Conservation (phyloP, 1,140 invertebrate species). For the Atta colombica region DNA sequence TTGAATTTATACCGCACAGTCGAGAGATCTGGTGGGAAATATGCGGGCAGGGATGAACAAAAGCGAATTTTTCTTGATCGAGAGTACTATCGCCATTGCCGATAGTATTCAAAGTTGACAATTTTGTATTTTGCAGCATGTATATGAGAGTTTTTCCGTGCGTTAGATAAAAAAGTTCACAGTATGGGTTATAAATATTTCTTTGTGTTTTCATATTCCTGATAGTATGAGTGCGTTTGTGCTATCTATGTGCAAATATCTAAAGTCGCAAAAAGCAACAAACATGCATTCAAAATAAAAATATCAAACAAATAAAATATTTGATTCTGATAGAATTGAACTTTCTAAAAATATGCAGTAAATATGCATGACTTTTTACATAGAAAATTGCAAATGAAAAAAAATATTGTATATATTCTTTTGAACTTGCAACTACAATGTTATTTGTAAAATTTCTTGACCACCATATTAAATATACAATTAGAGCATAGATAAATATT, state of each 20-base stretch:
- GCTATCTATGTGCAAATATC: not conserved
- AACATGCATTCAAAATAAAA: not conserved
- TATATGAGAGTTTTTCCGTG: not conserved
- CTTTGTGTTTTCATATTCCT: not conserved
- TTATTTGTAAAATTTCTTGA: conserved; percentile 1
- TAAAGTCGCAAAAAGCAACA: conserved; percentile 13
- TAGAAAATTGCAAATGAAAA: conserved; percentile 25
- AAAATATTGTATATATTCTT: conserved; percentile 25
- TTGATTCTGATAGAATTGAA: not conserved
- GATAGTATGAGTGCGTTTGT: not conserved
- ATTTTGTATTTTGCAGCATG: conserved; percentile 33
- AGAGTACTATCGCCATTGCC: conserved; percentile 29
- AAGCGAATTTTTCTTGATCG: conserved; percentile 57
- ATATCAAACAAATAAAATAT: conserved; percentile 30
- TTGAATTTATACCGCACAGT: conserved; percentile 63
- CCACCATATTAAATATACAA: not conserved
- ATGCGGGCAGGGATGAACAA: conserved; percentile 59
- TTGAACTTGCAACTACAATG: not conserved
- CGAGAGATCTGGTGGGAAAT: conserved; percentile 59
- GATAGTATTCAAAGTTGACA: conserved; percentile 27
- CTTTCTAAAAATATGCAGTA: conserved; percentile 9
- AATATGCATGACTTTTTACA: conserved; percentile 10
- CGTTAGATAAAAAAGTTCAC: conserved; percentile 13
- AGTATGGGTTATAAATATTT: conserved; percentile 1
- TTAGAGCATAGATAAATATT: not conserved